These are phyloP conservation scores for Alethe diademata DNA, from an alignment of 2,113 vertebrate genomes.

Conservation along the genomic window DNA sequence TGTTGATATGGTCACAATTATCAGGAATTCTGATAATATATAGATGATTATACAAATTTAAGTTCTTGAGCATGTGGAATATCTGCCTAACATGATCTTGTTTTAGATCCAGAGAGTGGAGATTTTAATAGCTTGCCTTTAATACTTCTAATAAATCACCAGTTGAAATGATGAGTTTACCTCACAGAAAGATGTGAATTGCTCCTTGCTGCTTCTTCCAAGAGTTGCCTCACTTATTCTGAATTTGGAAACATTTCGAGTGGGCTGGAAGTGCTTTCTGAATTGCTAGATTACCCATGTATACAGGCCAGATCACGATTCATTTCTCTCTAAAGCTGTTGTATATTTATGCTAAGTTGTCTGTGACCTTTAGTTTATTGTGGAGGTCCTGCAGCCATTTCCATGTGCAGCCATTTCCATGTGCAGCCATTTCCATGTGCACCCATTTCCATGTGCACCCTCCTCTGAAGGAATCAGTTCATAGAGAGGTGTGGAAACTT, in stretches of 20 bases:
- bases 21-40: background rate
- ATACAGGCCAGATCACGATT: background rate
- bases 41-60: background rate
- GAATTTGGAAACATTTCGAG: slow-evolving; percentile 43
- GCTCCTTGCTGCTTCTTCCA: slow-evolving; percentile 39
- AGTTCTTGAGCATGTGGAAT: background rate
- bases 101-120: background rate
- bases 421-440: background rate
- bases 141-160: slow-evolving; percentile 43
- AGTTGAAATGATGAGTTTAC: slow-evolving; percentile 14
- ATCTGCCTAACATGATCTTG: background rate
- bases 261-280: slow-evolving; percentile 35
- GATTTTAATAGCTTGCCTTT: slow-evolving; percentile 30
- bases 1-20: background rate
- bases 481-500: background rate
- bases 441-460: background rate
- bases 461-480: background rate
- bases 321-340: background rate
- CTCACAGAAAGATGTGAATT: slow-evolving; percentile 46
- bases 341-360: background rate
- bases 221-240: slow-evolving; percentile 59
- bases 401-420: background rate
- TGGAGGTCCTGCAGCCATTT: background rate
- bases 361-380: background rate
- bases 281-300: slow-evolving; percentile 28